Base-by-base conservation (phyloP, 2,797 vertebrate genomes). In the Gambelia wislizenii region DNA sequence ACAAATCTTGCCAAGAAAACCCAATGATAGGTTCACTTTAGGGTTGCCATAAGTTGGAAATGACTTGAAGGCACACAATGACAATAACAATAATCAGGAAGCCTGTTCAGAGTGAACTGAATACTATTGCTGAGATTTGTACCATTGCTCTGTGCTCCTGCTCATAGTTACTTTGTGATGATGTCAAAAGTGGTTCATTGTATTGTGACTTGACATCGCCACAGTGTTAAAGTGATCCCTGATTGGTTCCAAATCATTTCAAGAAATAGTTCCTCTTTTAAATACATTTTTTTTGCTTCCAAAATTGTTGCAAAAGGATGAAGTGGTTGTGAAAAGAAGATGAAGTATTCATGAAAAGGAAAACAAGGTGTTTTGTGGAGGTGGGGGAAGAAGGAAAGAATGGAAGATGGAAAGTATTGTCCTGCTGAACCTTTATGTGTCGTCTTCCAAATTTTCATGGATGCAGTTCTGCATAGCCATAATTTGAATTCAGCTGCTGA, bases 401-500 rank as follows among this genome's bases (percentile, higher is more conserved):
- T 7, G 30, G 12, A 44, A 75, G 22, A 33, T 49, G 27, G 89
- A 47, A 91, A 22, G 1, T 2, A 36, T 90, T 87, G 85, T 72
- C 27, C 49, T 2, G 3, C 27, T 13, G 80, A 5, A 49, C 78
- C 4, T 85, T 83, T 47, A 9, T 16, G 16, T 54, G n/a, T 0
- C 0, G 12, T 49, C 20, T 47, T 86, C 36, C 39, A 85, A 88
- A 85, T 7, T 86, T 91, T 69, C 27, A 4, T 4, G 18, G 88
- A 59, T 22, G 39, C 47, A 1, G 49, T 84, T 75, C 72, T 0
- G 0, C 76, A 84, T 33, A 61, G 67, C 27, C 25, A 69, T 91
- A 61, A 76, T 90, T 92, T 93, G 33, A 92, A 67, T 39, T 92
- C 67, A 90, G 89, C 81, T 92, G 78, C 16, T 92, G 90, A 92